Evolutionary conservation across 2,113 vertebrate species (phyloP).

Genomic region (Sapajus apella): DNA sequence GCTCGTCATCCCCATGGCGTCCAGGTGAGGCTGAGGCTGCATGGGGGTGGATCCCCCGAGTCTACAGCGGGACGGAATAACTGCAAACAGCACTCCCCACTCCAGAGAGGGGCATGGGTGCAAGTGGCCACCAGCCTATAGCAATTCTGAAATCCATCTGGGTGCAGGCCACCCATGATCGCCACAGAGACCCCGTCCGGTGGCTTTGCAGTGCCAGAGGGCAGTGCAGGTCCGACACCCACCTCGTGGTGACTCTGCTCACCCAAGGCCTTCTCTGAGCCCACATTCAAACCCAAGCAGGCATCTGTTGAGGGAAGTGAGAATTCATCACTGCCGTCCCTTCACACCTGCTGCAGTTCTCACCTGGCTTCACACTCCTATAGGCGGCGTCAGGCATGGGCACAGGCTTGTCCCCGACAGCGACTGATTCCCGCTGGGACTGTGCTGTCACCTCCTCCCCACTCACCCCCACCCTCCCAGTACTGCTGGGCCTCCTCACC

Average conservation of each 20-base stretch:
- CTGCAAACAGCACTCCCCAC: not conserved
- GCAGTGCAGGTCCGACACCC: not conserved
- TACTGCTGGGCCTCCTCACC: not conserved
- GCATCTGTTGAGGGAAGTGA: not conserved
- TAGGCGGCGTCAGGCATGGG: not conserved
- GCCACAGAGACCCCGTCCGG: not conserved
- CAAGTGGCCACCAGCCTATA: not conserved
- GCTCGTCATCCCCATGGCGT: not conserved
- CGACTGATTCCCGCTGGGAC: not conserved
- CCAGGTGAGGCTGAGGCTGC: not conserved
- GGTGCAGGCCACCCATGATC: not conserved
- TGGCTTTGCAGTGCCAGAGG: not conserved
- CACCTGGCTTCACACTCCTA: not conserved
- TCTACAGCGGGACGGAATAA: fast-evolving
- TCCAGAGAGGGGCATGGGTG: not conserved
- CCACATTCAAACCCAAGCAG: not conserved
- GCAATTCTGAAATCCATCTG: not conserved
- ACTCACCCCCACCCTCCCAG: not conserved
- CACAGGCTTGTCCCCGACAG: too few relatives aligned
- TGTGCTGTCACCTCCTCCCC: too few relatives aligned
- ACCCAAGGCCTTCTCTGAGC: not conserved
- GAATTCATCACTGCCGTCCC: not conserved
- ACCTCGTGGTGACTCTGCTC: not conserved
- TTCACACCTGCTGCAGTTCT: not conserved
- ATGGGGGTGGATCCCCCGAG: not conserved